Base-by-base conservation (phyloP, 1,140 invertebrate genomes). In the Teleogryllus occipitalis region DNA sequence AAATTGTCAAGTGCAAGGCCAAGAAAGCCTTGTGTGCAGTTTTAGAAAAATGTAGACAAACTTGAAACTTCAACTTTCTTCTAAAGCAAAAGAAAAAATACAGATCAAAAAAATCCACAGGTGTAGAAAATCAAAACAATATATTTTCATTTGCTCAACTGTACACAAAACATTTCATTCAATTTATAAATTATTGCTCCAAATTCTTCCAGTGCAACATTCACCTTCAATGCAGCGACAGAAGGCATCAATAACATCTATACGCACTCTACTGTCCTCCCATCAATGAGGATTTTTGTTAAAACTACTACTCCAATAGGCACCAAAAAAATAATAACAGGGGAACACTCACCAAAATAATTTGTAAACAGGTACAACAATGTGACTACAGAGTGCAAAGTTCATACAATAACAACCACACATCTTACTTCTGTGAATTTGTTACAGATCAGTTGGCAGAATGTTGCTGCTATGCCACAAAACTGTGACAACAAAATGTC, bases 381-480 rank as follows among this genome's bases (percentile, higher is more conserved):
- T 65, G 54, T 65, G 54, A 65, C 54, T 65, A 65, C 54, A 65
- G 10, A 18, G 10, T 65, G 10, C 54, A 65, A 65, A 65, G 18
- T 18, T 77, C 46, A 77, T 47, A 46, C 75, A 48, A 77, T 77
- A 48, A 48, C 48, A 48, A 77, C 47, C 76, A 77, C 47, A 48
- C 47, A 21, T 48, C 22, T 47, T 77, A 48, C 39, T 47, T 48
- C 76, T 47, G 46, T 47, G 21, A 21, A 81, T 65, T 81, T 78
- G 12, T 73, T 78, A 74, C 65, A 79, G 22, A 47, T 75, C 78
- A 48, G 47, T 47, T 74, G 73, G 65, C 78, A 74, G 73, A 15
- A 14, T 46, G 14, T 46, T 21, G 47, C n/a, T 73, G n/a, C 47
- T 46, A 14, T 74, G 39, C 21, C 21, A 46, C n/a, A 47, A 10